Conservation (phyloP, 2,797 vertebrate genomes). For the Spinus olivaceus region DNA sequence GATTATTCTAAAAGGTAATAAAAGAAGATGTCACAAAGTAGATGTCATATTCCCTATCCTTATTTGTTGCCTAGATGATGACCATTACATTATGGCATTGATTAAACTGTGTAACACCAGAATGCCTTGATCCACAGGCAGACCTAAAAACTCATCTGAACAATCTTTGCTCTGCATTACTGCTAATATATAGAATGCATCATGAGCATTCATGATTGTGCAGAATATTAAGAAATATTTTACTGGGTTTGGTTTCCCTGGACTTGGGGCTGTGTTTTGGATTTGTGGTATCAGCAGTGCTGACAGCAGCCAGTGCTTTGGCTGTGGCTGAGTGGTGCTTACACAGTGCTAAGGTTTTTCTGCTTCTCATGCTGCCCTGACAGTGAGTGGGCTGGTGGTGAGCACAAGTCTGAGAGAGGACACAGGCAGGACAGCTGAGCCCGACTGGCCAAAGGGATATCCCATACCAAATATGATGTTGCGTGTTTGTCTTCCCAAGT, state of each 20-base stretch:
- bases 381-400: background rate
- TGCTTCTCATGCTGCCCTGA: background rate
- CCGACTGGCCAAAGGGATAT: background rate
- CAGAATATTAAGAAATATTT: background rate
- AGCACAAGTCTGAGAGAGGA: background rate
- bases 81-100: background rate
- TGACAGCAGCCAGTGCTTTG: background rate
- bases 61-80: background rate
- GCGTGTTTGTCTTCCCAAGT: background rate
- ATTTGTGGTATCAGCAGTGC: background rate
- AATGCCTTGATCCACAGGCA: background rate
- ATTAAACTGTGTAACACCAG: background rate
- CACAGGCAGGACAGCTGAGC: background rate
- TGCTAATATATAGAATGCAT: background rate
- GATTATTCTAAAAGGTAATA: background rate
- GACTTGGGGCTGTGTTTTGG: background rate
- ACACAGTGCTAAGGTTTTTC: background rate
- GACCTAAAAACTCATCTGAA: background rate
- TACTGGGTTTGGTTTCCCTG: background rate
- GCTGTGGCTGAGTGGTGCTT: background rate
- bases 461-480: accelerated
- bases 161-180: background rate
- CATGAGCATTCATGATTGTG: background rate
- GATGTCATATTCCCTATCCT: background rate
- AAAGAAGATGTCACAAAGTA: background rate